Conservation (phyloP, 2,888 invertebrate species). For the Achlya flavicornis region DNA sequence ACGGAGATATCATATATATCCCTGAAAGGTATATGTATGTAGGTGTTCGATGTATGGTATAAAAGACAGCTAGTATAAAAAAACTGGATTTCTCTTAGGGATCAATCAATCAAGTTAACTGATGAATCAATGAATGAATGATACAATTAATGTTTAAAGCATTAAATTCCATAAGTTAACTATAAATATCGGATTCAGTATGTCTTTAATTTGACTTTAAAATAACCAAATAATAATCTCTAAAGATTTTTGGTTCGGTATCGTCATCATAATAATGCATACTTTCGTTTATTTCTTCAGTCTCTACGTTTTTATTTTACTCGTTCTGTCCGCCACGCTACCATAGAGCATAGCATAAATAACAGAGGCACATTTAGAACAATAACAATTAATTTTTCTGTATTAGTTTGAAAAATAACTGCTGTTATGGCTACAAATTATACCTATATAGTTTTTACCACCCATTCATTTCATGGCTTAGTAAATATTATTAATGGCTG, state of each 20-base stretch:
- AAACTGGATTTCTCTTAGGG: no score
- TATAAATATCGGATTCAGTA: no score
- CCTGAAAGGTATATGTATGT: no score
- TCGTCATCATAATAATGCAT: constrained; percentile 81
- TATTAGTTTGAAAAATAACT: neutral
- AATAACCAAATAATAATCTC: constrained; percentile 34
- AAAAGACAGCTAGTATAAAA: no score
- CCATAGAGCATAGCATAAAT: constrained; percentile 45
- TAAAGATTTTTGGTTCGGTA: constrained; percentile 53
- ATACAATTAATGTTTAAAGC: no score
- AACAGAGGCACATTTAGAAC: constrained; percentile 38
- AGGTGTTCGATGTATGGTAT: no score
- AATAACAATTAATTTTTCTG: constrained; percentile 9
- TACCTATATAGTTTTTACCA: constrained; percentile 1
- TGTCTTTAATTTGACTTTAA: no score
- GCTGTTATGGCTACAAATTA: constrained; percentile 10
- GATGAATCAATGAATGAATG: no score
- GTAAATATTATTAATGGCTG: constrained; percentile 20
- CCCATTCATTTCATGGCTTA: constrained; percentile 19
- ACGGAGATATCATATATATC: no score
- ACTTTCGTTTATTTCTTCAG: constrained; percentile 80
- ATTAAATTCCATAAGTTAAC: no score
- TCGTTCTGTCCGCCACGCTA: constrained; percentile 61
- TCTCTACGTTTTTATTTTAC: constrained; percentile 75
- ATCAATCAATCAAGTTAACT: no score